Conservation (phyloP, 2,888 invertebrate species). For the Monoplex corrugatus region DNA sequence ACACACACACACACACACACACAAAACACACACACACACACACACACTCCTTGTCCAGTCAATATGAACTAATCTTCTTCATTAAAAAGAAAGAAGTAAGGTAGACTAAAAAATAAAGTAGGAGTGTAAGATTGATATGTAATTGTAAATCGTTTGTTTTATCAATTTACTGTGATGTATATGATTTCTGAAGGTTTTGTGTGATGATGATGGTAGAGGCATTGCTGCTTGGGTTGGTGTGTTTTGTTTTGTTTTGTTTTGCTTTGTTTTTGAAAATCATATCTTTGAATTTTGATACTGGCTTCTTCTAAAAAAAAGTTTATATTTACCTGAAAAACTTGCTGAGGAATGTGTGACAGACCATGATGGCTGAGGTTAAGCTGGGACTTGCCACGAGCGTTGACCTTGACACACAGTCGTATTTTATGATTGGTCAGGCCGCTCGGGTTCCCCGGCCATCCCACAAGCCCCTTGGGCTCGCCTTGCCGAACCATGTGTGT, state of each 20-base stretch:
- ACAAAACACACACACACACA: too few relatives aligned
- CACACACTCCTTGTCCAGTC: too few relatives aligned
- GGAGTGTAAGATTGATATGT: too few relatives aligned
- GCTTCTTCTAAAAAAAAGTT: background rate
- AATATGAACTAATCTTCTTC: too few relatives aligned
- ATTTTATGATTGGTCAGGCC: constrained; percentile 28
- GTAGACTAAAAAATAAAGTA: too few relatives aligned
- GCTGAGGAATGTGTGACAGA: constrained; percentile 69
- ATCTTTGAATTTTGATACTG: too few relatives aligned
- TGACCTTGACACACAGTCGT: constrained; percentile 61
- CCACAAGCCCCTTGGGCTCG: constrained; percentile 31
- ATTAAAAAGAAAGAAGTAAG: too few relatives aligned
- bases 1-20: too few relatives aligned
- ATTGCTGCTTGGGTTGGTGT: background rate
- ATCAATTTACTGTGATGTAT: background rate
- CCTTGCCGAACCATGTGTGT: background rate
- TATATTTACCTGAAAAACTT: constrained; percentile 68
- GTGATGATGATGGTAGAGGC: background rate
- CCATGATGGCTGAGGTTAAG: constrained; percentile 70
- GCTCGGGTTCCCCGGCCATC: constrained; percentile 21
- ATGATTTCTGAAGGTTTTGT: background rate
- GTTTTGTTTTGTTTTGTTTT: background rate
- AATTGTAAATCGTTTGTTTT: too few relatives aligned
- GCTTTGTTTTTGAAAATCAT: too few relatives aligned
- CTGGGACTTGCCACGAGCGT: constrained; percentile 63